Evolutionary conservation across 2,797 vertebrate species (phyloP).

Genomic region (Buceros bicornis): DNA sequence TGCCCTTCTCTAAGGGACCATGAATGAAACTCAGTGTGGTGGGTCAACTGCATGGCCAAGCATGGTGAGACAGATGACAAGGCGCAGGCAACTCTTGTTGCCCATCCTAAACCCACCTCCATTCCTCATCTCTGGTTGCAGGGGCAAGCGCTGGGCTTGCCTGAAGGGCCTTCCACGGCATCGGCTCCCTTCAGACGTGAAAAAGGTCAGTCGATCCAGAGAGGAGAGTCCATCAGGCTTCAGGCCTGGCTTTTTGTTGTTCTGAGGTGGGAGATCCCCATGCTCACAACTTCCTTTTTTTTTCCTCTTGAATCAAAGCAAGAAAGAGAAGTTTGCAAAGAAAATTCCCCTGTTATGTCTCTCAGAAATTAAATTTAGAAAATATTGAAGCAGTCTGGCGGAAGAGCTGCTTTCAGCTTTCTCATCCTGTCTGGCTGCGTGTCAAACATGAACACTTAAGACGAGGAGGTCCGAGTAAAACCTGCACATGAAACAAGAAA

Average conservation of each 20-base stretch:
- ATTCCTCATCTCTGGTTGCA: rapidly evolving
- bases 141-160: background rate
- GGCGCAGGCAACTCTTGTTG: background rate
- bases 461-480: background rate
- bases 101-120: background rate
- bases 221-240: background rate
- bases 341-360: slow-evolving; percentile 22
- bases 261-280: background rate
- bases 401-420: slow-evolving; percentile 15
- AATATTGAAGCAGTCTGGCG: background rate
- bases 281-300: background rate
- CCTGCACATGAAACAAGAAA: background rate
- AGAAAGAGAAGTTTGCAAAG: slow-evolving; percentile 26
- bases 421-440: slow-evolving; percentile 8
- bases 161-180: background rate
- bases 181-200: background rate
- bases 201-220: background rate
- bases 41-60: background rate
- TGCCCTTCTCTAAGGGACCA: background rate
- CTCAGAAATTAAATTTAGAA: slow-evolving; percentile 40
- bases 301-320: rapidly evolving
- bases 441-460: background rate
- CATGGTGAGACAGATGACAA: background rate
- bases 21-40: background rate
- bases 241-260: background rate